Percentiles rank a stretch among this genome's conserved stretches.
phyloP scores from a whole-genome alignment of 2,113 vertebrate species.

The Carassius gibelio region DNA sequence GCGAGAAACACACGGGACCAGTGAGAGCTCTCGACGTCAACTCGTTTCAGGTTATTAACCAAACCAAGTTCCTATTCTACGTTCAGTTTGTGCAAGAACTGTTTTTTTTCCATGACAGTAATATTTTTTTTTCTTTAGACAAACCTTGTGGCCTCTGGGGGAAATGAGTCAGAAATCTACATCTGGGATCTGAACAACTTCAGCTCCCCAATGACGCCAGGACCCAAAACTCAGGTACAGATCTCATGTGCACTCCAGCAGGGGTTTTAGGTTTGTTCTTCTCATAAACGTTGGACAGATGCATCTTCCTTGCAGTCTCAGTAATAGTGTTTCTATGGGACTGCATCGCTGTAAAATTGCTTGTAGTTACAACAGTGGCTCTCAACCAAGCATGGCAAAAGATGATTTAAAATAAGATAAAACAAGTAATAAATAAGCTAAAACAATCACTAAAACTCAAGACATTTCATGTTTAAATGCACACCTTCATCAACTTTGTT shows the following conservation, averaged over 20 bases:
- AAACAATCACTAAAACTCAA: not conserved
- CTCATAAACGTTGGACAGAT: not conserved
- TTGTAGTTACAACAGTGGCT: too few species aligned
- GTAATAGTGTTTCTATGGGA: too few species aligned
- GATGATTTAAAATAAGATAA: too few species aligned
- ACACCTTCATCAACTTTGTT: not conserved
- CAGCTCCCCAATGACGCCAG: slow-evolving; percentile 93
- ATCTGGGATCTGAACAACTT: slow-evolving; percentile 98
- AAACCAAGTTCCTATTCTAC: not conserved
- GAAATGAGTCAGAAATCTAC: slow-evolving; percentile 97
- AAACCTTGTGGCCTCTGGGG: slow-evolving; percentile 93
- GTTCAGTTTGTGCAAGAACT: not conserved
- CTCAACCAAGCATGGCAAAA: too few species aligned
- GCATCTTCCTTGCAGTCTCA: not conserved
- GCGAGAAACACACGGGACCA: slow-evolving; percentile 88
- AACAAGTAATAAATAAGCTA: too few species aligned
- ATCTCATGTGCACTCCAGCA: not conserved
- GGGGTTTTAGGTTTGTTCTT: not conserved
- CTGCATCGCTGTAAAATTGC: too few species aligned
- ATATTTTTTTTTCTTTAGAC: slow-evolving; percentile 69
- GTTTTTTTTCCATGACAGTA: too few species aligned
- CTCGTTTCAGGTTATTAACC: slow-evolving; percentile 84
- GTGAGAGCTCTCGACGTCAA: slow-evolving; percentile 92
- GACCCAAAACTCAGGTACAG: slow-evolving; percentile 91
- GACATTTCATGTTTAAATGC: not conserved